Conservation (phyloP, 2,797 vertebrate species). For the Cyclura pinguis region DNA sequence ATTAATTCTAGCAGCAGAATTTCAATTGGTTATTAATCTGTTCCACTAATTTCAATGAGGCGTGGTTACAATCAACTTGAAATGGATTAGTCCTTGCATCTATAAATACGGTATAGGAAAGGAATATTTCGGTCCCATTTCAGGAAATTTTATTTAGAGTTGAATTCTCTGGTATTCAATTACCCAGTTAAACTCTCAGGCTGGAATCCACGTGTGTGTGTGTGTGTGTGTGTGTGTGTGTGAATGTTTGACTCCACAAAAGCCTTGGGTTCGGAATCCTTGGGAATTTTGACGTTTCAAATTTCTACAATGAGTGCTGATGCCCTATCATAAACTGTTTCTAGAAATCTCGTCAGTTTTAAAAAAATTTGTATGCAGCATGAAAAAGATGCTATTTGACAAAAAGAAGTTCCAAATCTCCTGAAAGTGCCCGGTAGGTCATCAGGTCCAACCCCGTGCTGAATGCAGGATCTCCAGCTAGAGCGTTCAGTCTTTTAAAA, state of each 20-base stretch:
- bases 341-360: not conserved
- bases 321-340: not conserved
- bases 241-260: too few species aligned
- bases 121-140: too few species aligned
- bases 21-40: not conserved
- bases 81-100: not conserved
- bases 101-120: not conserved
- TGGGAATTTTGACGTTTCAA: not conserved
- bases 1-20: not conserved
- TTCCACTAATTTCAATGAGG: not conserved
- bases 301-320: not conserved
- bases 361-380: not conserved
- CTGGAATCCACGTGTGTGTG: not conserved
- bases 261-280: too few species aligned
- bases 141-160: not conserved
- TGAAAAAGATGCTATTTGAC: not conserved
- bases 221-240: too few species aligned
- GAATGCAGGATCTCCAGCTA: too few species aligned
- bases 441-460: too few species aligned
- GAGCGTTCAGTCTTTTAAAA: too few species aligned
- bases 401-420: not conserved
- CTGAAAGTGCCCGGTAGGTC: too few species aligned
- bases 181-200: not conserved
- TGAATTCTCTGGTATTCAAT: not conserved
- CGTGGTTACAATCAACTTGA: not conserved